phyloP scores from a whole-genome alignment of 2,113 vertebrate genomes.

The Paraplagusia blochii region DNA sequence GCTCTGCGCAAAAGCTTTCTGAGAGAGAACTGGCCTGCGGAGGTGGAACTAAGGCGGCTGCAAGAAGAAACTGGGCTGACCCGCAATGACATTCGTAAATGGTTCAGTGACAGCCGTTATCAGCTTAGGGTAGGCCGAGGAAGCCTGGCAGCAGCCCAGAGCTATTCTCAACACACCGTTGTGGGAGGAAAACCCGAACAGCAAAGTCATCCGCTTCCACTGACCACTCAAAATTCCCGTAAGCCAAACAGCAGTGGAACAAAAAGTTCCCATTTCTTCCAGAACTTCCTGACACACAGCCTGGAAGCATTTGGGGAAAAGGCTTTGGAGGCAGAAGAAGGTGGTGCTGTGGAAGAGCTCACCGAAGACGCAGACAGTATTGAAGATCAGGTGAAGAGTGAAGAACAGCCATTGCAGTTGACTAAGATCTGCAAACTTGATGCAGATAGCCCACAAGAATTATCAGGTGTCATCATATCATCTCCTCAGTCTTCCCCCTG shows the following conservation, averaged over 20 bases:
- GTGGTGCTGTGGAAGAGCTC: constrained; percentile 53
- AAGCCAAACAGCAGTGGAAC: constrained; percentile 56
- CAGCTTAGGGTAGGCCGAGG: constrained; percentile 74
- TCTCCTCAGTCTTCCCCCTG: constrained; percentile 58
- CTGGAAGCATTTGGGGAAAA: constrained; percentile 72
- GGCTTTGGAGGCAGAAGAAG: constrained; percentile 40
- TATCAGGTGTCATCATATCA: constrained; percentile 29
- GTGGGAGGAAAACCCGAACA: constrained; percentile 59
- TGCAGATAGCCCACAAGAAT: constrained; percentile 46
- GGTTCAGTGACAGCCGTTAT: constrained; percentile 81
- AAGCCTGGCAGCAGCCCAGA: constrained; percentile 61
- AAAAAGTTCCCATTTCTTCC: constrained; percentile 71
- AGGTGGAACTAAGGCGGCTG: constrained; percentile 78
- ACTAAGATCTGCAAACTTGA: constrained; percentile 55
- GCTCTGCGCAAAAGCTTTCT: constrained; percentile 75
- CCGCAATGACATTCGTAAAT: constrained; percentile 80
- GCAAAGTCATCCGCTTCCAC: constrained; percentile 67
- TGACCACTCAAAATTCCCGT: constrained; percentile 58
- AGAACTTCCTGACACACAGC: constrained; percentile 74
- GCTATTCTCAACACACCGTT: constrained; percentile 39
- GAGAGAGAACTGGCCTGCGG: constrained; percentile 75
- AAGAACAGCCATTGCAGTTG: constrained; percentile 67
- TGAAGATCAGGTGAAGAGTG: constrained; percentile 60
- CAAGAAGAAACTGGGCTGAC: constrained; percentile 81
- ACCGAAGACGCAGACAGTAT: constrained; percentile 58